Conservation (phyloP, 1,140 invertebrate species). For the Brachionus asplanchnoidis region DNA sequence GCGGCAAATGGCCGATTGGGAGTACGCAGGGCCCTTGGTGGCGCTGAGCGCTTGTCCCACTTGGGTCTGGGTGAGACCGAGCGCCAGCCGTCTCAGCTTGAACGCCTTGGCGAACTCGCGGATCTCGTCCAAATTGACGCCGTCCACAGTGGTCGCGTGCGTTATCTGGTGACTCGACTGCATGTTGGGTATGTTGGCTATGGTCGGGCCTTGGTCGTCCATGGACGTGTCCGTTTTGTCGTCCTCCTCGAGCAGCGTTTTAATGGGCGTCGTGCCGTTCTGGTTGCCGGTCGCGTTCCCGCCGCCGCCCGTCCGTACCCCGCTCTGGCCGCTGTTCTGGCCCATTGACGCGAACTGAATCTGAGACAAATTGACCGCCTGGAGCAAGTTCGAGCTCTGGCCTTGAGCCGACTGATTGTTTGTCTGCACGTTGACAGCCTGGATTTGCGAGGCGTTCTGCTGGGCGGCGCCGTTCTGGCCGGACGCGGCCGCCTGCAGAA, state of each 20-base stretch:
- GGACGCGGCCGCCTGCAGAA: neutral
- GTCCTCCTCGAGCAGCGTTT: conserved; percentile 30
- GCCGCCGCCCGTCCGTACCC: neutral
- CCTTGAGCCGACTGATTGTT: neutral
- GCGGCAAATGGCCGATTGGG: conserved; percentile 97
- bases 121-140: conserved; percentile 92
- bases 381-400: neutral
- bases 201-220: conserved; percentile 25
- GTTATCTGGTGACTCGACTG: neutral
- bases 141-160: conserved; percentile 75
- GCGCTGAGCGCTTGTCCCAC: conserved; percentile 77
- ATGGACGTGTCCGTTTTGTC: neutral
- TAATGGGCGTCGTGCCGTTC: conserved; percentile 36
- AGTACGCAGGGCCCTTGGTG: conserved; percentile 92
- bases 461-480: neutral
- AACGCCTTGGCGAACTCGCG: conserved; percentile 97
- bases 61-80: conserved; percentile 92
- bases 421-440: neutral
- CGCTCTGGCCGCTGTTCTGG: neutral
- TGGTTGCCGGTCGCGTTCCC: neutral
- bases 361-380: conserved; percentile 3
- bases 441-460: neutral
- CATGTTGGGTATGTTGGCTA: conserved; percentile 14
- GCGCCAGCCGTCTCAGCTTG: conserved; percentile 80
- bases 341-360: neutral